phyloP scores from a whole-genome alignment of 2,797 vertebrate genomes.

The Hydrophis major region DNA sequence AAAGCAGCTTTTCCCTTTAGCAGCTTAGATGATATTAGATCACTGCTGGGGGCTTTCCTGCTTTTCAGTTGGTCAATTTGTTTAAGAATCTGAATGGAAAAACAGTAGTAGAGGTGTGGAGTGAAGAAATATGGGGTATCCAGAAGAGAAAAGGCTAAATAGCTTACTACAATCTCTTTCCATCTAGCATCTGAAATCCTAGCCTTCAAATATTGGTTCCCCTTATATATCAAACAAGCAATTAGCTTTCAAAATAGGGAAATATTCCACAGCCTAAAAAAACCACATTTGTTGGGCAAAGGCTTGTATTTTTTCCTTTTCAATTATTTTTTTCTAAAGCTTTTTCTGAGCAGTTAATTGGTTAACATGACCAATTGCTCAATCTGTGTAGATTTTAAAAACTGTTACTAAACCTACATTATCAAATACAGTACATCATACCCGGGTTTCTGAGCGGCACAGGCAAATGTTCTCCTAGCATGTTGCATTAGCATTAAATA shows the following conservation, averaged over 20 bases:
- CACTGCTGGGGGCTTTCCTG: neutral
- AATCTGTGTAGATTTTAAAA: neutral
- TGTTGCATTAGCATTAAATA: neutral
- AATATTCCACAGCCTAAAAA: neutral
- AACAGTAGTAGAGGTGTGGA: neutral
- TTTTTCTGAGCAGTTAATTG: neutral
- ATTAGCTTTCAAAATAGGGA: neutral
- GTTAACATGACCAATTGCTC: neutral
- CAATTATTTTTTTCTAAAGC: neutral
- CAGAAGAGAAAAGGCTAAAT: neutral
- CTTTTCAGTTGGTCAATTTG: neutral
- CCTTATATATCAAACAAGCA: neutral
- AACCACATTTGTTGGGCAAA: neutral
- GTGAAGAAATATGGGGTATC: neutral
- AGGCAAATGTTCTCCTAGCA: neutral
- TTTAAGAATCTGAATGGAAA: neutral
- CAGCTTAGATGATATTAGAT: neutral
- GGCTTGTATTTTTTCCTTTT: neutral
- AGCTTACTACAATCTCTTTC: neutral
- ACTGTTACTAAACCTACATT: neutral
- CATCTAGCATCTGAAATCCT: neutral
- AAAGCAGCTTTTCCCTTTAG: neutral
- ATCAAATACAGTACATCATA: neutral
- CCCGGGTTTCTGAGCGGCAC: neutral
- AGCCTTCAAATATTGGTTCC: neutral